These are phyloP conservation scores for Electrophaes corylata DNA, from an alignment of 2,888 invertebrate genomes.

Conservation along the genomic window DNA sequence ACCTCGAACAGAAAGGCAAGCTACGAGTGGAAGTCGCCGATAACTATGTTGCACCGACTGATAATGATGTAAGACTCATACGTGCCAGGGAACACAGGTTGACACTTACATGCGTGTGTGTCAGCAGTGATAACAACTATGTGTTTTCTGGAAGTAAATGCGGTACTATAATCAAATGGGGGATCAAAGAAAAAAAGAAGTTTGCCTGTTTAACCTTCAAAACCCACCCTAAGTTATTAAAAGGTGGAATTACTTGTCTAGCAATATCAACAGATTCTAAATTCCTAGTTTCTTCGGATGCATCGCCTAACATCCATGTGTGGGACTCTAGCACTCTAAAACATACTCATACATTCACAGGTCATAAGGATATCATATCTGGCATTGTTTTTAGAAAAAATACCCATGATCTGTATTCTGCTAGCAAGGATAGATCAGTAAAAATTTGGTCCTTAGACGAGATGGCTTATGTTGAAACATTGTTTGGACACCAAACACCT, in stretches of 20 bases:
- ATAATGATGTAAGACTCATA: constrained; percentile 77
- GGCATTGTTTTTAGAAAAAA: constrained; percentile 93
- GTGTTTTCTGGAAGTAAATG: constrained; percentile 95
- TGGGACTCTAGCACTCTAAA: constrained; percentile 92
- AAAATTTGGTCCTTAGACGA: constrained; percentile 98
- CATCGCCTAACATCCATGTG: constrained; percentile 88
- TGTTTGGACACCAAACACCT: constrained; percentile 96
- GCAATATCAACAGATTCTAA: constrained; percentile 92
- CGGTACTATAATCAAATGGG: constrained; percentile 94
- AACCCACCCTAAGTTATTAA: constrained; percentile 65
- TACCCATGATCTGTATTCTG: constrained; percentile 93
- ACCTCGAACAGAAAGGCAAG: constrained; percentile 93
- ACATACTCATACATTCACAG: constrained; percentile 91
- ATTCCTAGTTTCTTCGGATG: constrained; percentile 87
- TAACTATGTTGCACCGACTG: constrained; percentile 60
- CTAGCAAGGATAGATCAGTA: constrained; percentile 90
- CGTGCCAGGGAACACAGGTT: constrained; percentile 91
- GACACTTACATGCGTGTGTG: constrained; percentile 91
- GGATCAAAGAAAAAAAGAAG: constrained; percentile 86
- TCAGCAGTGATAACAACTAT: constrained; percentile 88
- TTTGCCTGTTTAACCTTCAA: constrained; percentile 81
- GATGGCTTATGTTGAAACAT: constrained; percentile 97
- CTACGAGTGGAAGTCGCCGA: constrained; percentile 90
- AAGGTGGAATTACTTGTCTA: constrained; percentile 85
- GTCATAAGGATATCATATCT: constrained; percentile 89